Conservation (phyloP, 2,797 vertebrate genomes). For the Poeciliopsis infans region DNA sequence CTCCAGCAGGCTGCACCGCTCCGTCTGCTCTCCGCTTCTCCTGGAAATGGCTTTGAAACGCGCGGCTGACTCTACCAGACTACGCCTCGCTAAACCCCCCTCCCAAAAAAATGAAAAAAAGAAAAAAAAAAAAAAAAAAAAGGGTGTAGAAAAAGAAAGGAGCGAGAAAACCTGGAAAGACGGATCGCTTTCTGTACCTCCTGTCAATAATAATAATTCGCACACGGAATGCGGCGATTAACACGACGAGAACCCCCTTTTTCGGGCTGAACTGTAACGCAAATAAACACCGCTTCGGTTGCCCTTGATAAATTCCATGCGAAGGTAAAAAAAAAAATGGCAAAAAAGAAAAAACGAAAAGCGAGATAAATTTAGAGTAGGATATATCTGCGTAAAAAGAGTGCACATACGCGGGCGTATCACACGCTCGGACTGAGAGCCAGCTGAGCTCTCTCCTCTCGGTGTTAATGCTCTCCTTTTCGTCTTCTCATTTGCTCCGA, state of each 20-base stretch:
- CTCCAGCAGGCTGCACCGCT: slow-evolving; percentile 82
- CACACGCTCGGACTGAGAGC: slow-evolving; percentile 61
- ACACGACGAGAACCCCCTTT: slow-evolving; percentile 65
- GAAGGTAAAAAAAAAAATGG: slow-evolving; percentile 43
- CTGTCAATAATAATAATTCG: slow-evolving; percentile 69
- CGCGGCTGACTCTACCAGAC: slow-evolving; percentile 79
- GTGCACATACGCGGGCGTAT: slow-evolving; percentile 61
- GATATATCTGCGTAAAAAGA: slow-evolving; percentile 49
- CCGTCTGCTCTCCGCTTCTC: slow-evolving; percentile 67
- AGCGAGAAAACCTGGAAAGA: slow-evolving; percentile 65
- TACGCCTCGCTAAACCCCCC: slow-evolving; percentile 70
- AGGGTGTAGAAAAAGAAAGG: slow-evolving; percentile 18
- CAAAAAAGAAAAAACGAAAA: slow-evolving; percentile 66
- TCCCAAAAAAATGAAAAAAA: slow-evolving; percentile 20
- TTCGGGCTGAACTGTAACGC: slow-evolving; percentile 69
- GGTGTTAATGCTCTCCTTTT: slow-evolving; percentile 76
- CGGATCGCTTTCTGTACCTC: slow-evolving; percentile 59
- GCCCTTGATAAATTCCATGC: slow-evolving; percentile 81
- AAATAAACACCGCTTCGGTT: slow-evolving; percentile 72
- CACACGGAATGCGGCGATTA: slow-evolving; percentile 59
- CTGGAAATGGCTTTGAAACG: slow-evolving; percentile 79
- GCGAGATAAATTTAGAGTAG: slow-evolving; percentile 68
- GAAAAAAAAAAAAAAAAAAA: slow-evolving; percentile 17
- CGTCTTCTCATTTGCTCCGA: slow-evolving; percentile 87
- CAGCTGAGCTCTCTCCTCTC: slow-evolving; percentile 62